Conservation (phyloP, 2,797 vertebrate species). For the Bradypodion pumilum region DNA sequence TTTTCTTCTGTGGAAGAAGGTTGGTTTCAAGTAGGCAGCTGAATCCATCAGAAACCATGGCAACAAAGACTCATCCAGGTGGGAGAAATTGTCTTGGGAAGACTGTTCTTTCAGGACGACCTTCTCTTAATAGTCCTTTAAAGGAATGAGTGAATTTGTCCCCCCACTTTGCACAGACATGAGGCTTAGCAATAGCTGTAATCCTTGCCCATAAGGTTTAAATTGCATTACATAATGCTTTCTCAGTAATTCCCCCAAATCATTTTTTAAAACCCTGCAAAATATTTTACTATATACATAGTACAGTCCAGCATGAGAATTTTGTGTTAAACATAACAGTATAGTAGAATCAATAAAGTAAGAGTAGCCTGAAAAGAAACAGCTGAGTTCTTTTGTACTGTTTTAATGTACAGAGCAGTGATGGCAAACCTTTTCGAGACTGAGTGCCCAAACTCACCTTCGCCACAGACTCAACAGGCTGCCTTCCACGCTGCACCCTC, state of each 20-base stretch:
- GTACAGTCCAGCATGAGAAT: rapidly evolving
- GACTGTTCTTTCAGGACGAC: neutral
- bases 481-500: too few relatives aligned
- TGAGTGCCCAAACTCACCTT: too few relatives aligned
- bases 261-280: neutral
- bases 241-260: neutral
- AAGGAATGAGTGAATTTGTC: neutral
- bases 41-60: conserved; percentile 22
- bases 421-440: too few relatives aligned
- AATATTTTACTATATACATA: rapidly evolving
- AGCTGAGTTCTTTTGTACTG: too few relatives aligned
- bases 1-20: neutral
- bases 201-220: conserved; percentile 2
- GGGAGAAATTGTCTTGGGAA: neutral
- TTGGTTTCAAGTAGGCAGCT: conserved; percentile 4
- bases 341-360: neutral
- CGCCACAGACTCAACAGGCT: too few relatives aligned
- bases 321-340: rapidly evolving
- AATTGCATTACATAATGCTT: conserved; percentile 9
- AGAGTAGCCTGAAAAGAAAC: neutral
- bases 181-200: neutral
- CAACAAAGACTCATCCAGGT: conserved; percentile 12
- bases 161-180: neutral
- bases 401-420: too few relatives aligned
- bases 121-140: neutral